Conservation (phyloP, 2,113 vertebrate genomes). For the Hylia prasina region DNA sequence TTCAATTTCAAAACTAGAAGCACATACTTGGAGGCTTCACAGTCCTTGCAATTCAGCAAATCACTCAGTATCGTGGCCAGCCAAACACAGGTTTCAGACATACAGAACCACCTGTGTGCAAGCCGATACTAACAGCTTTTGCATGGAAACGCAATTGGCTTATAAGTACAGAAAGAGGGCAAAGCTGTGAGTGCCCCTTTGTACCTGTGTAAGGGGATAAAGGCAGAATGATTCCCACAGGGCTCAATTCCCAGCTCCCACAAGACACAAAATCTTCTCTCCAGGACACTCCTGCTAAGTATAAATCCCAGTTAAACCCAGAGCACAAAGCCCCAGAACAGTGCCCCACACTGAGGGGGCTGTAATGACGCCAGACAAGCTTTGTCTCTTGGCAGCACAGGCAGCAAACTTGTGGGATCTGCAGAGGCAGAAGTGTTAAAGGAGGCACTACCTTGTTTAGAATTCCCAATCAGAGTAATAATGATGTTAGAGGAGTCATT, state of each 20-base stretch:
- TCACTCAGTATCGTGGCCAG: background rate
- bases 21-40: rapidly evolving
- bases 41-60: background rate
- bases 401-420: background rate
- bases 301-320: background rate
- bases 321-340: background rate
- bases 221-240: background rate
- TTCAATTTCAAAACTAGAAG: background rate
- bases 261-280: background rate
- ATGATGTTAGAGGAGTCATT: background rate
- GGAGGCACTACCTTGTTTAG: background rate
- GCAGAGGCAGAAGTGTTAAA: background rate
- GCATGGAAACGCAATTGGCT: background rate
- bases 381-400: background rate
- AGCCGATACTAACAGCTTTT: background rate
- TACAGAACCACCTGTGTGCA: background rate
- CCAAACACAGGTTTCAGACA: background rate
- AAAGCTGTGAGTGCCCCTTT: background rate
- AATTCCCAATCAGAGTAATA: background rate
- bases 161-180: rapidly evolving
- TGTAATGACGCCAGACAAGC: background rate
- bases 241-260: background rate
- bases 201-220: background rate
- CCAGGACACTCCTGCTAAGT: background rate
- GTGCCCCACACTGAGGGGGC: background rate